Base-by-base conservation (phyloP, 2,797 vertebrate species). In the Arctocebus calabarensis region DNA sequence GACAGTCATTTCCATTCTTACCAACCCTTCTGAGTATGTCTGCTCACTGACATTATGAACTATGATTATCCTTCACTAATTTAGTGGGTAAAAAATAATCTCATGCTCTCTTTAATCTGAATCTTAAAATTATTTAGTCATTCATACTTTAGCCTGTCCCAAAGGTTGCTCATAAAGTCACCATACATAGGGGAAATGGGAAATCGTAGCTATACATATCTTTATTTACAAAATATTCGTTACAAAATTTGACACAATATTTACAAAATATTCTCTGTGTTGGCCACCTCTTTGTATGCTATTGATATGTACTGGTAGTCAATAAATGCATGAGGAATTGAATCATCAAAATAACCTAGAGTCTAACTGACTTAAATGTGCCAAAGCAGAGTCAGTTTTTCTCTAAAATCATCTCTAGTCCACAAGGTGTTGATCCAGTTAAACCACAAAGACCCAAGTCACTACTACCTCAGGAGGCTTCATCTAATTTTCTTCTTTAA, bases 401-500 rank as follows among this genome's bases (percentile, higher is more conserved):
- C 34, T 43, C 20, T 66, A 20, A 88, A 83, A 85, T 75, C 57
- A 59, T 61, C 55, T 84, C 81, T 29, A 88, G 11, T 71, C 82
- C 40, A 90, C 71, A 93, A 86, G 79, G 75, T 94, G 78, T 20
- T 61, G 77, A 9, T 13, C 29, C 57, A n/a, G 3, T 57, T 90
- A 84, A 84, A 81, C 32, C 9, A 27, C 23, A 78, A 40, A 83
- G 27, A 92, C 13, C 34, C 59, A 75, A 37, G 43, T 48, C 5
- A 10, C n/a, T 90, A 84, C 45, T 90, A 84, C 45, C 74, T 94
- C 55, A 13, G 37, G 78, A 25, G 16, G 40, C 82, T 70, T 57
- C 43, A 45, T 45, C 43, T 9, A 8, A 45, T 45, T 45, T 45
- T 45, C 85, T 78, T 96, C 95, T 95, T 93, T 94, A 91, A 92